Percentiles rank a stretch among this genome's conserved stretches.
Evolutionary conservation across 2,888 invertebrate genomes (phyloP).

Genomic region (Lasioglossum zephyrum): DNA sequence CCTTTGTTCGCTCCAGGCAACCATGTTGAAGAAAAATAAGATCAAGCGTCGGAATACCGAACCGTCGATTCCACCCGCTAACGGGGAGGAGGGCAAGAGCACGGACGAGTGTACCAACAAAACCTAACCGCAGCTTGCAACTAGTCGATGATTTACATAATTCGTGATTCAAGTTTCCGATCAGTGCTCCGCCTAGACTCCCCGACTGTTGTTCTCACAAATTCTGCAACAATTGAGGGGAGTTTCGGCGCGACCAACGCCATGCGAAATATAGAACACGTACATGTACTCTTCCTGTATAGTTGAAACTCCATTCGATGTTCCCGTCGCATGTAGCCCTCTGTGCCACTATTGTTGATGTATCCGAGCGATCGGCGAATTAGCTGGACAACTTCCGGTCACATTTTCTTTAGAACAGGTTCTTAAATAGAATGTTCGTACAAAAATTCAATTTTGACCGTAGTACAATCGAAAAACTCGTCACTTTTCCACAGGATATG

Average conservation of each 20-base stretch:
- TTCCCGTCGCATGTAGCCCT: constrained; percentile 62
- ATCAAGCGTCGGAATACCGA: constrained; percentile 97
- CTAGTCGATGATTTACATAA: constrained; percentile 63
- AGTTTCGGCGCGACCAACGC: constrained; percentile 77
- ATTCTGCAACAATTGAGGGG: constrained; percentile 62
- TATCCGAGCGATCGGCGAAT: constrained; percentile 8
- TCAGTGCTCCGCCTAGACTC: constrained; percentile 73
- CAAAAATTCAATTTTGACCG: no score
- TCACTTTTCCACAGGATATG: no score
- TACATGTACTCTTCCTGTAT: constrained; percentile 59
- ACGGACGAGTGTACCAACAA: constrained; percentile 86
- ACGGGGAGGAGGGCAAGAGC: constrained; percentile 89
- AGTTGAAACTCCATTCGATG: constrained; percentile 63
- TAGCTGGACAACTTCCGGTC: constrained; percentile 1
- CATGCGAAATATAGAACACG: constrained; percentile 51
- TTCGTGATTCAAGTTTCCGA: constrained; percentile 65
- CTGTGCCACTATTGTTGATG: constrained; percentile 53
- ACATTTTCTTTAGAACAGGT: neutral
- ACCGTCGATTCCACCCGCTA: constrained; percentile 90
- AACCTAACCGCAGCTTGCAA: constrained; percentile 80
- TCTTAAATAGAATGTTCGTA: no score
- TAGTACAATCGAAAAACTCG: no score
- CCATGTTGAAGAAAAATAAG: constrained; percentile 99
- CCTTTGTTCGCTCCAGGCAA: constrained; percentile 91
- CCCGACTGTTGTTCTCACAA: constrained; percentile 58